Evolutionary conservation across 2,888 invertebrate genomes (phyloP).

Genomic region (Tetranychus piercei): DNA sequence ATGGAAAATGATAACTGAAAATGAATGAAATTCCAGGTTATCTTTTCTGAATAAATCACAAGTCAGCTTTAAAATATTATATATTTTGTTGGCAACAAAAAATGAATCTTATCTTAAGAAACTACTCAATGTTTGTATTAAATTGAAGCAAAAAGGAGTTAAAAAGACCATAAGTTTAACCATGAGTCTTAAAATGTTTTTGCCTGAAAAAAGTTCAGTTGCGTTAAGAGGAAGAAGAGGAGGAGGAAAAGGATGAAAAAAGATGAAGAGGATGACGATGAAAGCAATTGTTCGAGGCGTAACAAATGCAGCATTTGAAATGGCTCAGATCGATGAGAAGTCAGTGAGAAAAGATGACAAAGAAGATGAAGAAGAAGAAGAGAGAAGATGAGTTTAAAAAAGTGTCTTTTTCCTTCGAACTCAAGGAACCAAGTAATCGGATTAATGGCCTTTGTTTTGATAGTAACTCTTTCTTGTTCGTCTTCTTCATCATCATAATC

Average conservation of each 20-base stretch:
- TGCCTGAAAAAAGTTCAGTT: not conserved
- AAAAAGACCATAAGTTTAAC: not conserved
- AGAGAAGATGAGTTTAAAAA: not conserved
- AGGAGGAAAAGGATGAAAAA: not conserved
- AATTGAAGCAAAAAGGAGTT: not conserved
- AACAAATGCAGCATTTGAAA: not conserved
- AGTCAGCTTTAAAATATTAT: not conserved
- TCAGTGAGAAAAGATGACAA: not conserved
- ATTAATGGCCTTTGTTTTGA: not conserved
- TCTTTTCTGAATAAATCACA: not conserved
- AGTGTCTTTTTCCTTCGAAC: not conserved
- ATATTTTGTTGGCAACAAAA: too few species aligned
- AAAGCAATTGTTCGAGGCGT: not conserved
- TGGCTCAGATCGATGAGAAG: not conserved
- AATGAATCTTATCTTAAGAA: too few species aligned
- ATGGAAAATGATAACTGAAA: not conserved
- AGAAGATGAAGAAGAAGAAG: not conserved
- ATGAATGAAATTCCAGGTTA: not conserved
- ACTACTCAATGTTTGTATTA: not conserved
- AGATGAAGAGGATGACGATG: not conserved
- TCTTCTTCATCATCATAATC: not conserved
- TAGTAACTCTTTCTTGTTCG: not conserved
- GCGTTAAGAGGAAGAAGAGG: not conserved
- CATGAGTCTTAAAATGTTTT: not conserved
- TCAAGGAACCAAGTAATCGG: not conserved